A percentile compares a stretch with the other conserved stretches of the same genome.
phyloP scores from a whole-genome alignment of 2,113 vertebrate species.

The Stigmatopora nigra region DNA sequence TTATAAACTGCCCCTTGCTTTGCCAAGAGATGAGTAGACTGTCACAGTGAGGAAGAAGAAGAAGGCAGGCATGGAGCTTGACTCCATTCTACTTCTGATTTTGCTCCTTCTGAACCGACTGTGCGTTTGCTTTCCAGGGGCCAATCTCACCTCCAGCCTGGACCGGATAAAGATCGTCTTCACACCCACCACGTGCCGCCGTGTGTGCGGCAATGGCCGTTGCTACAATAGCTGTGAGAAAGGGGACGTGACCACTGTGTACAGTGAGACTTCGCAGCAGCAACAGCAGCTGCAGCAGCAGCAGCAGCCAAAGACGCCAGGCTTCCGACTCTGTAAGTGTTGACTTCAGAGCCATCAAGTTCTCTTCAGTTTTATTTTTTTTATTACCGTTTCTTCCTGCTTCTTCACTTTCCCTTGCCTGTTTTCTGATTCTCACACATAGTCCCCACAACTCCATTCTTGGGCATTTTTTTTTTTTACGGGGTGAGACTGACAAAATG shows the following conservation, averaged over 20 bases:
- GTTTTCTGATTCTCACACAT: slow-evolving; percentile 27
- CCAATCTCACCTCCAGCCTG: slow-evolving; percentile 69
- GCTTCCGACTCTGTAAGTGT: slow-evolving; percentile 76
- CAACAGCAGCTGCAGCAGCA: slow-evolving; percentile 42
- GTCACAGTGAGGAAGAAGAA: slow-evolving; percentile 45
- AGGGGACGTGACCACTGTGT: slow-evolving; percentile 72
- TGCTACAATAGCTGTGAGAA: slow-evolving; percentile 74
- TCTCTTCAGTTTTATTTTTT: slow-evolving; percentile 2
- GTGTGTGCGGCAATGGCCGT: slow-evolving; percentile 60
- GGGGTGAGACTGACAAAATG: slow-evolving; percentile 42
- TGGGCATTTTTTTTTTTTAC: slow-evolving; percentile 45
- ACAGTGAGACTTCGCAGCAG: slow-evolving; percentile 65
- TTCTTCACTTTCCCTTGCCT: slow-evolving; percentile 14
- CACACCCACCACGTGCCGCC: slow-evolving; percentile 71
- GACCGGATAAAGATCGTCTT: slow-evolving; percentile 77
- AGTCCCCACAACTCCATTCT: slow-evolving; percentile 23
- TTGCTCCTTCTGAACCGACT: slow-evolving; percentile 53
- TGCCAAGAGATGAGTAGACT: slow-evolving; percentile 41
- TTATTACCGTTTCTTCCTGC: slow-evolving; percentile 4
- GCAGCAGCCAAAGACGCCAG: slow-evolving; percentile 59
- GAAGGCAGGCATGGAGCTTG: slow-evolving; percentile 68
- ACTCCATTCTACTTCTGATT: slow-evolving; percentile 39
- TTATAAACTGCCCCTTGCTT: slow-evolving; percentile 63
- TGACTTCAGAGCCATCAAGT: slow-evolving; percentile 10
- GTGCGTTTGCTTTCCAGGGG: slow-evolving; percentile 62